Evolutionary conservation across 1,140 invertebrate genomes (phyloP).

Genomic region (Sinella curviseta): DNA sequence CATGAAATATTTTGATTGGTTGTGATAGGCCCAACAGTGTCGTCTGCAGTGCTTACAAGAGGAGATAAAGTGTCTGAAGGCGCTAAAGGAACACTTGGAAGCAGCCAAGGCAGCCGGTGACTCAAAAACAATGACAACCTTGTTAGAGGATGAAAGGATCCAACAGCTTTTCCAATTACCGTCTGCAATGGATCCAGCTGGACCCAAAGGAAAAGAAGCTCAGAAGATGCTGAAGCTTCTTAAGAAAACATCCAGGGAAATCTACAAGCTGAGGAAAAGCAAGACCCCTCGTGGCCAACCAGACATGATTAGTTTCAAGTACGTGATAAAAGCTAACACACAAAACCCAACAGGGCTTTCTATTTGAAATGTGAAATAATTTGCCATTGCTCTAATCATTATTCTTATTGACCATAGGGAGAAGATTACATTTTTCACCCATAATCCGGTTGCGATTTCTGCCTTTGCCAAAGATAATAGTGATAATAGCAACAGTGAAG

Average conservation of each 20-base stretch:
- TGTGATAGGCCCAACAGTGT: conserved; percentile 78
- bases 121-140: conserved; percentile 75
- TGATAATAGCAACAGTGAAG: no score
- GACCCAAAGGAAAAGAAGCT: conserved; percentile 60
- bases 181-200: conserved; percentile 45
- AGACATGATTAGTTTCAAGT: conserved; percentile 91
- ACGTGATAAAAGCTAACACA: conserved; percentile 56
- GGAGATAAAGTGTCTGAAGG: conserved; percentile 76
- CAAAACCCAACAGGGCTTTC: background rate
- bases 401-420: no score
- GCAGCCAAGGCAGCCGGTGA: conserved; percentile 74
- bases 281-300: conserved; percentile 85
- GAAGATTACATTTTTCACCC: conserved; percentile 93
- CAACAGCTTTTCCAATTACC: conserved; percentile 66
- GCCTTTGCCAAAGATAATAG: conserved; percentile 6
- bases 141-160: conserved; percentile 82
- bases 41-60: conserved; percentile 76
- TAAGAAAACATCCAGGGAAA: conserved; percentile 82
- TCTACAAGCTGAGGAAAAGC: conserved; percentile 83
- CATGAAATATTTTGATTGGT: background rate
- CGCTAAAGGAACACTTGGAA: conserved; percentile 68
- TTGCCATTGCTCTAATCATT: conserved; percentile 44
- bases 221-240: conserved; percentile 77
- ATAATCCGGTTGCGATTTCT: conserved; percentile 20
- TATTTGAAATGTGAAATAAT: conserved; percentile 27